Base-by-base conservation (phyloP, 2,888 invertebrate genomes). In the Mesorhabditis sp. region DNA sequence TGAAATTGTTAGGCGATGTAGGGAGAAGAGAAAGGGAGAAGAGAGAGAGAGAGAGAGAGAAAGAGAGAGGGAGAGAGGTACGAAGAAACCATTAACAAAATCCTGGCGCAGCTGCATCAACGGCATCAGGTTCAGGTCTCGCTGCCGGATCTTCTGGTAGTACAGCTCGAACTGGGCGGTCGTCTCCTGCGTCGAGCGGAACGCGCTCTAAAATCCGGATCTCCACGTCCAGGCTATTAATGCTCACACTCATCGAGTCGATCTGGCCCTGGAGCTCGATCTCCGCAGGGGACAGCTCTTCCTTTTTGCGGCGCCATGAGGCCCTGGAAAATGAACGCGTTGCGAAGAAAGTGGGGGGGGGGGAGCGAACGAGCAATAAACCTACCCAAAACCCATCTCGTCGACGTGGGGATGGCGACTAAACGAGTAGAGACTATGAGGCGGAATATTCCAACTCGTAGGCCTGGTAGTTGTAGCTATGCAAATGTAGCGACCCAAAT, bases 261-360 rank as follows among this genome's bases (percentile, higher is more conserved):
- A 50, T 50, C 58, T 50, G 58, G 7, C n/a, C n/a, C 58, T 50
- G 58, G 10, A 50, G 58, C n/a, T 50, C 58, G 58, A 50, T n/a
- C 7, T 50, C 58, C 1, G 7, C 58, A 0, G 7, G 58, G 58
- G 10, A 13, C 58, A 50, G 7, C 58, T 50, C 58, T 50, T 50
- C 58, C 10, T n/a, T n/a, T n/a, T 50, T 50, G 58, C 58, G 28
- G 28, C 28, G 28, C 28, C 28, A 28, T 28, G 28, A 28, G 28
- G 28, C 28, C 28, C 28, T 28, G 28, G 28, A 28, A 28, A 28
- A 28, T 28, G 28, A 28, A 28, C 28, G 28, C 28, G 28, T 28
- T 28, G 28, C 28, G 28, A 2, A 28, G 28, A 28, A 2, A 28
- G 28, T 1, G 28, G n/a, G n/a, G n/a, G 28, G 2, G 28, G 2